Evolutionary conservation across 2,113 vertebrate genomes (phyloP).

Genomic region (Scophthalmus maximus): DNA sequence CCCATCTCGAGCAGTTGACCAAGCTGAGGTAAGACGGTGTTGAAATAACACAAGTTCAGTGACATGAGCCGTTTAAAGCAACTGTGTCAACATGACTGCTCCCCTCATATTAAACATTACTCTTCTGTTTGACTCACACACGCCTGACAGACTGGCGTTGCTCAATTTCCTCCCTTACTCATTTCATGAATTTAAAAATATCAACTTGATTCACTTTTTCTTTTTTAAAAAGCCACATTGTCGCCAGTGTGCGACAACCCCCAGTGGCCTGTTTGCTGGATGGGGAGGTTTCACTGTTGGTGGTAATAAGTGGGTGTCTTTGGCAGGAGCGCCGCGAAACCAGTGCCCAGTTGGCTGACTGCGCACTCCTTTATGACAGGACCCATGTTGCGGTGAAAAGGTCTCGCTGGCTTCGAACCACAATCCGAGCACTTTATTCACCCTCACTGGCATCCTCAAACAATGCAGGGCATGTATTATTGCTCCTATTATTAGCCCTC

Average conservation of each 20-base stretch:
- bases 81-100: neutral
- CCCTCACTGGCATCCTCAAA: slow-evolving; percentile 68
- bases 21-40: neutral
- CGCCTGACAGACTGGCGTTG: neutral
- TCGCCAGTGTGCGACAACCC: slow-evolving; percentile 19
- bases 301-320: slow-evolving; percentile 66
- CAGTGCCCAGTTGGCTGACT: slow-evolving; percentile 68
- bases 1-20: neutral
- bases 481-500: slow-evolving; percentile 72
- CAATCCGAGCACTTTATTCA: slow-evolving; percentile 74
- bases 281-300: slow-evolving; percentile 48
- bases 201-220: neutral
- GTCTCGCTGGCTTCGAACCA: slow-evolving; percentile 59
- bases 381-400: slow-evolving; percentile 56
- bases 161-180: slow-evolving; percentile 1
- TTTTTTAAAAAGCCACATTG: neutral
- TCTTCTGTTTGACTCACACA: neutral
- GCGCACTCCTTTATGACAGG: slow-evolving; percentile 48
- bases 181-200: neutral
- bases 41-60: too few species aligned
- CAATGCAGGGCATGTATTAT: slow-evolving; percentile 71
- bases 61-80: neutral
- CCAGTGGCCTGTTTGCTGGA: slow-evolving; percentile 37
- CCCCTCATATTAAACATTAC: neutral
- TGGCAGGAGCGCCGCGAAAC: slow-evolving; percentile 54